Percentiles rank a stretch among this genome's conserved stretches.
Evolutionary conservation across 1,140 invertebrate species (phyloP).

Genomic region (Nixonia krombeini): DNA sequence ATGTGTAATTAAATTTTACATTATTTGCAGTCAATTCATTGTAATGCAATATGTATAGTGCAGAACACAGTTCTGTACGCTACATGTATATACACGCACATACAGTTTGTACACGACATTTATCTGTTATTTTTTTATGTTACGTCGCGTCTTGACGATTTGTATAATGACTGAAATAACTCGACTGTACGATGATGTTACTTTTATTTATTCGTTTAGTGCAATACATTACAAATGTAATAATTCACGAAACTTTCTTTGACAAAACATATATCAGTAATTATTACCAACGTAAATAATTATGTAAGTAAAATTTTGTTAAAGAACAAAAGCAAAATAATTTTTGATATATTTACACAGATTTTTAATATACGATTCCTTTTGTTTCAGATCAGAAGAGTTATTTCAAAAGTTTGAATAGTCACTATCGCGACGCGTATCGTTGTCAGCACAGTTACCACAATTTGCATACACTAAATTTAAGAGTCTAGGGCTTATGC

Average conservation of each 20-base stretch:
- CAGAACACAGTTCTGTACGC: conserved; percentile 11
- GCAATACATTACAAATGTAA: too few relatives aligned
- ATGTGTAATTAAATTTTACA: too few relatives aligned
- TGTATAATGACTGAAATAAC: conserved; percentile 28
- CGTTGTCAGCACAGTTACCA: conserved; percentile 37
- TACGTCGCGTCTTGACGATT: conserved; percentile 27
- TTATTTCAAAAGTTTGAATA: conserved; percentile 31
- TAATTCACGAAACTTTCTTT: too few relatives aligned
- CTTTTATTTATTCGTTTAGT: too few relatives aligned
- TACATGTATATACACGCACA: conserved; percentile 8
- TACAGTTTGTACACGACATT: conserved; percentile 43
- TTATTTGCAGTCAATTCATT: conserved; percentile 42
- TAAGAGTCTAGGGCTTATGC: conserved; percentile 10
- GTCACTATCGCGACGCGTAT: conserved; percentile 32
- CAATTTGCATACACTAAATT: conserved; percentile 18
- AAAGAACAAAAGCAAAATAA: too few relatives aligned
- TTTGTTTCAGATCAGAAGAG: too few relatives aligned
- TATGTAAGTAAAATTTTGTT: too few relatives aligned
- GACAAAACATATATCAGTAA: too few relatives aligned
- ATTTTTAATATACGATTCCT: too few relatives aligned
- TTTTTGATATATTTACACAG: too few relatives aligned
- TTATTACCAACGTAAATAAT: too few relatives aligned
- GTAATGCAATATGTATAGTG: conserved; percentile 27
- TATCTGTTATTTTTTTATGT: conserved; percentile 20
- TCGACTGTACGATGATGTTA: too few relatives aligned